These are phyloP conservation scores for Leucophenga maculata DNA, from an alignment of 2,888 invertebrate species.

Conservation along the genomic window DNA sequence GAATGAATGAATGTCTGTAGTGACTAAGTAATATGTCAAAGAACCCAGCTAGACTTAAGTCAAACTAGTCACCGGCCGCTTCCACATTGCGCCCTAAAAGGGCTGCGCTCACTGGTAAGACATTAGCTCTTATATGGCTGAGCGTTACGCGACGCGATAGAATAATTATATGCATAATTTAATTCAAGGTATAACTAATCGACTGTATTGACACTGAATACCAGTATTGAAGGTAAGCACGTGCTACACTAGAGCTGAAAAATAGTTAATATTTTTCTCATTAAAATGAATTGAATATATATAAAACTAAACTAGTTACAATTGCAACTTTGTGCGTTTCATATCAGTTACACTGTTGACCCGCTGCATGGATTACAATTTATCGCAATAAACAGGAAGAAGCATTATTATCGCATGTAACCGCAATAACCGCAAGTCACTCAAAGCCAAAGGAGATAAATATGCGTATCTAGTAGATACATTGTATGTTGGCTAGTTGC, in stretches of 20 bases:
- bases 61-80: too few species aligned
- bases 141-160: background rate
- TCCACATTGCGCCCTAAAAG: too few species aligned
- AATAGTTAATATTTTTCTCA: background rate
- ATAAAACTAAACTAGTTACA: too few species aligned
- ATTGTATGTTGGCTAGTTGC: background rate
- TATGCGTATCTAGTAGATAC: background rate
- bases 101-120: too few species aligned
- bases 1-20: background rate
- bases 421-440: background rate
- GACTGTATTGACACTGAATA: conserved; percentile 15
- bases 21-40: background rate
- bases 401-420: background rate
- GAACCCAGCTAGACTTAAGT: background rate
- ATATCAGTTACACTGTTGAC: too few species aligned
- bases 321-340: too few species aligned
- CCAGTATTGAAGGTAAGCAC: background rate
- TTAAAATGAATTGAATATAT: too few species aligned
- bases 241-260: background rate
- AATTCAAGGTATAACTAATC: background rate
- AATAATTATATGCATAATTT: background rate
- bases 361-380: too few species aligned
- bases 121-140: too few species aligned
- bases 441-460: background rate
- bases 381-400: background rate